Percentiles rank a stretch among this genome's conserved stretches.
These are phyloP conservation scores for Catostomus latipinnis DNA, from an alignment of 2,797 vertebrate genomes.

Conservation along the genomic window DNA sequence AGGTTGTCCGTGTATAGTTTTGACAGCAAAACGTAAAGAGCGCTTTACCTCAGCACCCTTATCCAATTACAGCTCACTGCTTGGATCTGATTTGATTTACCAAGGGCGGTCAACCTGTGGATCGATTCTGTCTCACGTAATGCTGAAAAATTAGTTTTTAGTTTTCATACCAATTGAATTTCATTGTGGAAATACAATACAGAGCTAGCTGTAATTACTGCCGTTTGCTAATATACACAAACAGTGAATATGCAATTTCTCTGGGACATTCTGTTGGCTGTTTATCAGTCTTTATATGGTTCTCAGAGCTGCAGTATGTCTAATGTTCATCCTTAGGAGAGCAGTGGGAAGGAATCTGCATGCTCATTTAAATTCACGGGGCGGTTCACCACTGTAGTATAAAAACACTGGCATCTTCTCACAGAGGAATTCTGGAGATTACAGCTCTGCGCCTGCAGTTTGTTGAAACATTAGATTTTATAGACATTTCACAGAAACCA, in stretches of 20 bases:
- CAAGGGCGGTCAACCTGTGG: slow-evolving; percentile 70
- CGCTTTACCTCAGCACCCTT: slow-evolving; percentile 69
- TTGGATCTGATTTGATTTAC: slow-evolving; percentile 75
- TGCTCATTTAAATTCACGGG: slow-evolving; percentile 47
- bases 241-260: slow-evolving; percentile 13
- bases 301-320: not conserved
- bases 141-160: slow-evolving; percentile 61
- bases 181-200: not conserved
- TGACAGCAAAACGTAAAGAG: slow-evolving; percentile 72
- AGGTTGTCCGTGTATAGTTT: slow-evolving; percentile 68
- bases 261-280: slow-evolving; percentile 2
- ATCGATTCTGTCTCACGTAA: slow-evolving; percentile 76
- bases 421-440: slow-evolving; percentile 39
- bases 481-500: slow-evolving; percentile 55
- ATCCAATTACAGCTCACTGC: slow-evolving; percentile 75
- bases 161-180: slow-evolving; percentile 45
- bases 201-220: slow-evolving; percentile 21
- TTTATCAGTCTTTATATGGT: slow-evolving; percentile 28
- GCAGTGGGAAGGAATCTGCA: slow-evolving; percentile 16
- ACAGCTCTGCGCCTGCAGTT: slow-evolving; percentile 38
- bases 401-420: slow-evolving; percentile 42
- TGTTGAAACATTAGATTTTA: slow-evolving; percentile 69
- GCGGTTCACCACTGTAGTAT: slow-evolving; percentile 22
- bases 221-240: slow-evolving; percentile 34
- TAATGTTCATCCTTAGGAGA: slow-evolving; percentile 34